Conservation (phyloP, 2,888 invertebrate species). For the Apoda limacodes region DNA sequence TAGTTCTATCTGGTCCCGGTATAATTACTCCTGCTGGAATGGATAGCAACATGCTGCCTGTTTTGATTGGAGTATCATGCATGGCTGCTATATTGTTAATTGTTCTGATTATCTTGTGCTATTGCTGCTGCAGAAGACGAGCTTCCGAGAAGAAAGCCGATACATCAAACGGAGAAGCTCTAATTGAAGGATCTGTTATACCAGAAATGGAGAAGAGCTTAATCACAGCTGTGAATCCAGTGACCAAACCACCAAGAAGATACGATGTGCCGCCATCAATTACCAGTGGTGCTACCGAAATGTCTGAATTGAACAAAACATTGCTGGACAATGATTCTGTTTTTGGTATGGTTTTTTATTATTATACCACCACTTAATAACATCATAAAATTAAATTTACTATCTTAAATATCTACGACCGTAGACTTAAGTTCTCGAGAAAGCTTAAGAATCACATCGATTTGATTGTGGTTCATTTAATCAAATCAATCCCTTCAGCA, state of each 20-base stretch:
- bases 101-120: slow-evolving; percentile 62
- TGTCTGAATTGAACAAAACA: slow-evolving; percentile 85
- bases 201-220: slow-evolving; percentile 88
- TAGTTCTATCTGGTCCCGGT: slow-evolving; percentile 51
- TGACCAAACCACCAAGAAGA: slow-evolving; percentile 84
- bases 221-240: slow-evolving; percentile 86
- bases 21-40: slow-evolving; percentile 60
- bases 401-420: too few relatives aligned
- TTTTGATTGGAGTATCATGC: slow-evolving; percentile 63
- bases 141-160: slow-evolving; percentile 70
- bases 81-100: slow-evolving; percentile 62
- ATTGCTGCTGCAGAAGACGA: slow-evolving; percentile 64
- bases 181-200: slow-evolving; percentile 80
- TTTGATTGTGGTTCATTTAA: too few relatives aligned
- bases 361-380: too few relatives aligned
- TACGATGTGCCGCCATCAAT: slow-evolving; percentile 80
- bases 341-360: slow-evolving; percentile 71
- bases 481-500: too few relatives aligned
- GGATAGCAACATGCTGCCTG: slow-evolving; percentile 64
- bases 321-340: slow-evolving; percentile 84
- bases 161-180: slow-evolving; percentile 74
- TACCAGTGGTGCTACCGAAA: slow-evolving; percentile 81
- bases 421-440: too few relatives aligned
- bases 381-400: too few relatives aligned
- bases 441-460: too few relatives aligned